Base-by-base conservation (phyloP, 2,888 invertebrate genomes). In the Anagyrus pseudococci region DNA sequence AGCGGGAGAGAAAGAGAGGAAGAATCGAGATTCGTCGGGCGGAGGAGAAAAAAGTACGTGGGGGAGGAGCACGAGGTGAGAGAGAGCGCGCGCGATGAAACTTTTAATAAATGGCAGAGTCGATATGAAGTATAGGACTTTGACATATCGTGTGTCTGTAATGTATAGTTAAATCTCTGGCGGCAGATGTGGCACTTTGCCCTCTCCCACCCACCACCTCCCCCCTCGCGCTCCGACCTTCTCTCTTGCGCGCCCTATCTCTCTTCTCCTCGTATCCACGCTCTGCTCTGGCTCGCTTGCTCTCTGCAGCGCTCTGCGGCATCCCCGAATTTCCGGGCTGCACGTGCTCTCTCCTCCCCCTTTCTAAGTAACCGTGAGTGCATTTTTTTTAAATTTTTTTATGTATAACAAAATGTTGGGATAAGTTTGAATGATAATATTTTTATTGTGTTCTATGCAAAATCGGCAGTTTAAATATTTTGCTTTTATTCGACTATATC, bases 51-150 rank as follows among this genome's bases (percentile, higher is more conserved):
- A 17, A 48, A 10, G 19, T 43, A 4, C 19, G n/a, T n/a, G 43
- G 17, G 22, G 65, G 48, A 54, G 56, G 55, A 66, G 68, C 68
- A 64, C 74, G 71, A 69, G 71, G 69, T 64, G 15, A 41, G 41
- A 10, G n/a, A 4, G 41, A 4, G 71, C 71, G 71, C 72, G 71
- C 68, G 77, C 79, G 78, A 80, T 79, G 79, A 79, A 80, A 80
- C 80, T 80, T 80, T 80, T 80, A 80, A 80, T 80, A 80, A 80
- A 80, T 80, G 80, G 80, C 78, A 70, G 75, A 80, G 80, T 80
- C 80, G 80, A 80, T 80, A 80, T 80, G 80, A 80, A 80, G 80
- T 80, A 80, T 80, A 79, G 80, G 79, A 80, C 80, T 80, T 80
- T 80, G 80, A 80, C 80, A 80, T 80, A 80, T 80, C 80, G 80